These are phyloP conservation scores for Iphiclides podalirius DNA, from an alignment of 2,888 invertebrate genomes.

Conservation along the genomic window DNA sequence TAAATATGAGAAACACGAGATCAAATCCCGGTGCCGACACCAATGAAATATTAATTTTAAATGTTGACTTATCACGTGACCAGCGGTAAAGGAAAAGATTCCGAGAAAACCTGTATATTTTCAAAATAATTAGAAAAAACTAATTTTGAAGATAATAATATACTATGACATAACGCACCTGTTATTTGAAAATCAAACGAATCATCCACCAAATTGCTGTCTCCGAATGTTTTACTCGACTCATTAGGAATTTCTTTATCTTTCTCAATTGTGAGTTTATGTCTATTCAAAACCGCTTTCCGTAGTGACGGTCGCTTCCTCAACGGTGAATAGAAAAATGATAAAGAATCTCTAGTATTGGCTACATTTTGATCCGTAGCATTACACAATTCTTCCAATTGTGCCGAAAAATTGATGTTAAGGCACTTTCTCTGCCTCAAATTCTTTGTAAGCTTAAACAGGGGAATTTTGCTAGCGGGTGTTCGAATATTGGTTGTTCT, in stretches of 20 bases:
- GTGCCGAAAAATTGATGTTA: constrained; percentile 61
- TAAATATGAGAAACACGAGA: too few relatives aligned
- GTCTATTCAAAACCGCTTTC: constrained; percentile 53
- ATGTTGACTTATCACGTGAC: too few relatives aligned
- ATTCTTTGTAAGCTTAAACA: constrained; percentile 54
- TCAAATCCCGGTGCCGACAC: too few relatives aligned
- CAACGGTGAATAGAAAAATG: constrained; percentile 57
- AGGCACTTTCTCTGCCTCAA: constrained; percentile 46
- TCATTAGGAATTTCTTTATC: constrained; percentile 27
- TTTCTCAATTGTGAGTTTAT: constrained; percentile 35
- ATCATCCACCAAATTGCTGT: constrained; percentile 49
- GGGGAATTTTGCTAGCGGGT: constrained; percentile 49
- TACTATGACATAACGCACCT: too few relatives aligned
- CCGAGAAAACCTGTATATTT: too few relatives aligned
- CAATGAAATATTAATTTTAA: too few relatives aligned
- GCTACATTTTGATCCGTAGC: constrained; percentile 35
- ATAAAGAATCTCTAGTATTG: constrained; percentile 43
- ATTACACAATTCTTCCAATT: constrained; percentile 59
- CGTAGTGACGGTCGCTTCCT: constrained; percentile 56
- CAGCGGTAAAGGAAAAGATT: too few relatives aligned
- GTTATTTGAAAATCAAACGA: constrained; percentile 63
- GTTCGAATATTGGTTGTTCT: constrained; percentile 50
- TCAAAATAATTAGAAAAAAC: too few relatives aligned
- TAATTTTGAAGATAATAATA: too few relatives aligned
- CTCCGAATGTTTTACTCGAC: constrained; percentile 27